These are phyloP conservation scores for Cataglyphis cursor DNA, from an alignment of 2,888 invertebrate species.

Conservation along the genomic window DNA sequence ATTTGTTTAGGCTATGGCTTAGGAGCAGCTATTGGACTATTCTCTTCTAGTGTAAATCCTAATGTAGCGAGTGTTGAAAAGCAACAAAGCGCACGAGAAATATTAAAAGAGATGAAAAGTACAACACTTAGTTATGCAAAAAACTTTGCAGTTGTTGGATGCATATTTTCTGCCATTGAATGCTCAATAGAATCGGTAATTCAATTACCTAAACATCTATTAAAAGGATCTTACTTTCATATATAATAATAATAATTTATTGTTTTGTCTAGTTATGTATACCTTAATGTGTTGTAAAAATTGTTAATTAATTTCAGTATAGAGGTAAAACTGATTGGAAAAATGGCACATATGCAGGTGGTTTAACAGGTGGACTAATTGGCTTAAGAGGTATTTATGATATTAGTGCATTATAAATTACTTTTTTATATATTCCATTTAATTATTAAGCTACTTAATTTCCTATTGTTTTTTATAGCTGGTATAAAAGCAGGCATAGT, in stretches of 20 bases:
- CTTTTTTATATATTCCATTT: conserved; percentile 35
- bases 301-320: conserved; percentile 85
- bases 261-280: not conserved
- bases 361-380: conserved; percentile 96
- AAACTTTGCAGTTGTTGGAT: conserved; percentile 98
- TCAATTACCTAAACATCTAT: conserved; percentile 37
- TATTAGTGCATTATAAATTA: conserved; percentile 23
- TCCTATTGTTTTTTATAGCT: conserved; percentile 88
- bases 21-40: conserved; percentile 98
- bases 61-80: conserved; percentile 92
- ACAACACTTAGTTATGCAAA: conserved; percentile 98
- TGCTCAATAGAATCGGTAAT: conserved; percentile 97
- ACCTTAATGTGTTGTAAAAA: conserved; percentile 14
- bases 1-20: conserved; percentile 93
- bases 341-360: conserved; percentile 98
- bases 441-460: conserved; percentile 27
- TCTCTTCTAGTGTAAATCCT: conserved; percentile 98
- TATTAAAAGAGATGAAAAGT: conserved; percentile 96
- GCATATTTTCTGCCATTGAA: conserved; percentile 97
- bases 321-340: conserved; percentile 98
- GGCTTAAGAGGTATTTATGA: conserved; percentile 91
- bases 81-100: conserved; percentile 94
- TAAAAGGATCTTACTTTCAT: conserved; percentile 50
- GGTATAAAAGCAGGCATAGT: conserved; percentile 97
- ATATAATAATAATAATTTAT: conserved; percentile 20